Evolutionary conservation across 2,888 invertebrate species (phyloP).

Genomic region (Rotaria sp.): DNA sequence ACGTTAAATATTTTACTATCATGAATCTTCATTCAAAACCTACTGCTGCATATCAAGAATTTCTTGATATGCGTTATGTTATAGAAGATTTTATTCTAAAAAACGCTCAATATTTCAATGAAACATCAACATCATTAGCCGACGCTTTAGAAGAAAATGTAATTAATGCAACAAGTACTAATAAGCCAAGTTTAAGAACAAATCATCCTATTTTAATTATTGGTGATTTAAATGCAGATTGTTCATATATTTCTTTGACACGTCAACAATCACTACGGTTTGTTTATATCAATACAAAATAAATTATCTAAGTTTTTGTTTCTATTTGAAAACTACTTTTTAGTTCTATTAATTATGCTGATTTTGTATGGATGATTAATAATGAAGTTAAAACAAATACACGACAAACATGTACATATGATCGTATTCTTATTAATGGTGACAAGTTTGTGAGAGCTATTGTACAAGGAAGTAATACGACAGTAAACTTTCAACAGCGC

Average conservation of each 20-base stretch:
- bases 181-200: not conserved
- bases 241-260: not conserved
- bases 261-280: not conserved
- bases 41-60: not conserved
- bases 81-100: not conserved
- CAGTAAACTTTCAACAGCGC: too few species aligned
- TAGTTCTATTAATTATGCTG: too few species aligned
- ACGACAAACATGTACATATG: too few species aligned
- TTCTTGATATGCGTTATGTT: not conserved
- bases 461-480: too few species aligned
- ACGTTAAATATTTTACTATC: not conserved
- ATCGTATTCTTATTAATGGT: too few species aligned
- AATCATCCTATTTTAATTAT: not conserved
- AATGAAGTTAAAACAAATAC: too few species aligned
- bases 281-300: not conserved
- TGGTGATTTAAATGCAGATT: not conserved
- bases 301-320: too few species aligned
- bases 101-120: not conserved
- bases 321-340: too few species aligned
- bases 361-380: too few species aligned
- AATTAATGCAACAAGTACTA: not conserved
- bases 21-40: constrained; percentile 16
- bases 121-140: not conserved
- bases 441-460: too few species aligned
- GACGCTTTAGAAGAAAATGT: not conserved